Evolutionary conservation across 2,888 invertebrate species (phyloP), one percentile per base, ranked within the genome.

Genomic region (Choreutis nemorana): DNA sequence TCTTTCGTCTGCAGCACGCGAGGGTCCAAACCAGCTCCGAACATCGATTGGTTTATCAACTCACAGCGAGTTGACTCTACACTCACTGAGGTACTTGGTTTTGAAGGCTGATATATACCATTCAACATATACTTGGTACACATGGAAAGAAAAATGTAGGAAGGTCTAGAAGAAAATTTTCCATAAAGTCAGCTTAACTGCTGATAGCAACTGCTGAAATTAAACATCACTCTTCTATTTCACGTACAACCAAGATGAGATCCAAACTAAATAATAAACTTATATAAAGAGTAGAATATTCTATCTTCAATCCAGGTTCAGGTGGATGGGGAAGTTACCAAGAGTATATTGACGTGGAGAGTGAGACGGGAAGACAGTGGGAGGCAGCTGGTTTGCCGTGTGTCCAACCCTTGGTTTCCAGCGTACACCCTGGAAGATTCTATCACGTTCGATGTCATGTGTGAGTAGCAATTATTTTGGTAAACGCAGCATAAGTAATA

Each of bases 401-500:
- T 92, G 33, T 88, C 91, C 62, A 94, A 94, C 80, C 90, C 91
- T 1, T 87, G 91, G 82, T 90, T 93, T 65, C 89, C 90, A 23
- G 90, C 89, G 33, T 88, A 89, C 44, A 86, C 87, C 28, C 77
- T 89, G 30, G 91, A 92, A 67, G 90, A 91, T 56, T 85, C 87
- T 28, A 82, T 87, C 50, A 83, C 84, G 40, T 83, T 94, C 44
- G 86, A 87, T 55, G 90, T 94, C 46, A 85, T 90, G 63, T 94
- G 94, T 94, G 79, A 90, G 93, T 87, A 54, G 6, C 5, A 14
- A n/a, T 2, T 16, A 4, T 7, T 5, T 11, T 4, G n/a, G n/a
- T 26, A 16, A n/a, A 25, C 20, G 14, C 11, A 9, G 12, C 14
- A 15, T 22, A 14, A 21, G 25, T n/a, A n/a, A n/a, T n/a, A n/a